Conservation (phyloP, 2,888 invertebrate species). For the Mesoligia furuncula region DNA sequence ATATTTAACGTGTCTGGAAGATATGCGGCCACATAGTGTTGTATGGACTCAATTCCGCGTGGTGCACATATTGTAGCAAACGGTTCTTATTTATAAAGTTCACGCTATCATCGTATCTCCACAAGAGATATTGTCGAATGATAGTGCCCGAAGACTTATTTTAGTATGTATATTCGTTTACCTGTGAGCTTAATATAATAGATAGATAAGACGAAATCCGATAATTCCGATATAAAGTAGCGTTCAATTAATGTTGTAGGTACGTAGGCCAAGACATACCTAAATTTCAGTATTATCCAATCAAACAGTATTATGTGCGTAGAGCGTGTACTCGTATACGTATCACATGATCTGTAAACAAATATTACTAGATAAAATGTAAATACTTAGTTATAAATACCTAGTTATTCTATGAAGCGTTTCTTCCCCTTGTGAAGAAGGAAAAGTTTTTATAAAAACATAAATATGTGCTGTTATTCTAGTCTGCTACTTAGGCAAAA, state of each 20-base stretch:
- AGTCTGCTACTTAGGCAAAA: constrained; percentile 67
- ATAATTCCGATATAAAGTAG: constrained; percentile 67
- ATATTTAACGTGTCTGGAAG: constrained; percentile 59
- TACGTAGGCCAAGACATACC: constrained; percentile 47
- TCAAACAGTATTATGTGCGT: constrained; percentile 58
- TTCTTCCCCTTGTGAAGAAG: constrained; percentile 50
- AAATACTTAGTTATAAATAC: constrained; percentile 63
- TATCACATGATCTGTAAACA: constrained; percentile 56
- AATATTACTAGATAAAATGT: constrained; percentile 59
- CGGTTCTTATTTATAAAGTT: constrained; percentile 47
- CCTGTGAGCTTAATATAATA: constrained; percentile 66
- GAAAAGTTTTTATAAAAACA: constrained; percentile 44
- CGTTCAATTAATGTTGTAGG: constrained; percentile 55
- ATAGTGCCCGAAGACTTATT: constrained; percentile 78
- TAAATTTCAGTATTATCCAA: constrained; percentile 60
- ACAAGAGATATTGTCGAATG: constrained; percentile 60
- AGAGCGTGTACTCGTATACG: constrained; percentile 37
- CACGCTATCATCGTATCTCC: constrained; percentile 61
- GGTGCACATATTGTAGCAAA: constrained; percentile 59
- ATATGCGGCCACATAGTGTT: constrained; percentile 55
- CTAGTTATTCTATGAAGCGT: constrained; percentile 55
- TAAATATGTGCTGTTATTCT: constrained; percentile 69
- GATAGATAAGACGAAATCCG: constrained; percentile 66
- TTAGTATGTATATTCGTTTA: constrained; percentile 74
- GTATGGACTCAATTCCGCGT: constrained; percentile 65